Base-by-base conservation (phyloP, 2,797 vertebrate species). In the Ataeniobius toweri region DNA sequence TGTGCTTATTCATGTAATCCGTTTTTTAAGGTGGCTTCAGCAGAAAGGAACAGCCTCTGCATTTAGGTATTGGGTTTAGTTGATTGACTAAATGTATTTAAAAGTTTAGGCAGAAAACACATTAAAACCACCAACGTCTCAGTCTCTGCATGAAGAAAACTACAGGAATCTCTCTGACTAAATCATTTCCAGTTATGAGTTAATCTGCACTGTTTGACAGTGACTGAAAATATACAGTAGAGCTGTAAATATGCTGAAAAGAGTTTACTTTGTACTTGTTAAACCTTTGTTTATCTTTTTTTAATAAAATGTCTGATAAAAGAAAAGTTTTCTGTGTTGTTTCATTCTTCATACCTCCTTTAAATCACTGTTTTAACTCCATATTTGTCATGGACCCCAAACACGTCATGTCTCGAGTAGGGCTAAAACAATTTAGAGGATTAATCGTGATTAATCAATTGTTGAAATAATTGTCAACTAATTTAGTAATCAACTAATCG, bases 301-400 rank as follows among this genome's bases (percentile, higher is more conserved):
- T 85, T 96, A 96, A 94, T 95, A 95, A 96, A 96, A 90, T 9
- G 51, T 86, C 86, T 84, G 81, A 80, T 88, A 82, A 88, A 92
- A 85, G 75, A 76, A 53, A 69, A 39, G 28, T 39, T 53, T 65
- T 56, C 36, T 81, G 39, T 78, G 46, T 87, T 26, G 14, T 61
- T 61, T 31, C 26, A 61, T 61, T 61, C 16, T 67, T 67, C 8
- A 41, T 12, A 3, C 9, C 36, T 67, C 6, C 31, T 36, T 36
- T 13, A 22, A 65, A 63, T 18, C 53, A 55, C 53, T 2, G 10
- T 50, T 12, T 7, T 12, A 12, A 50, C 12, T 50, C 48, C 10
- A 5, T 46, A 46, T 46, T 46, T 46, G 10, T 46, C 44, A 46
- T 36, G 36, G 36, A 36, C 4, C 36, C 36, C 36, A 36, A 36